A percentile compares a stretch with the other conserved stretches of the same genome.
Conservation (phyloP, 2,888 invertebrate genomes). For the Tenthredo distinguenda region DNA sequence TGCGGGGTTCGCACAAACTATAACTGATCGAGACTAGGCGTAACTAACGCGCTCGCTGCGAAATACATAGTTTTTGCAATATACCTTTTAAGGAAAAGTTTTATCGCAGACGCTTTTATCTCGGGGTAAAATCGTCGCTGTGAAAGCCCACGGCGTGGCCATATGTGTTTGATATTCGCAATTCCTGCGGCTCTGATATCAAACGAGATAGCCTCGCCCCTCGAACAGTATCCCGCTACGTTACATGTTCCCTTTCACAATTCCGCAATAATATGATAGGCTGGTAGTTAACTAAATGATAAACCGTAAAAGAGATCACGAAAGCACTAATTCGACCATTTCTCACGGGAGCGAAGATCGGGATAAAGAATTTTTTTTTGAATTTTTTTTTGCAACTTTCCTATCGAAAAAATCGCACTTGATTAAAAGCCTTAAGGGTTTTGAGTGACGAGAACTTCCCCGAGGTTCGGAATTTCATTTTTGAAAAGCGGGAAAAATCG, state of each 20-base stretch:
- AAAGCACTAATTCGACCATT: too few species aligned
- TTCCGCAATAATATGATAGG: background rate
- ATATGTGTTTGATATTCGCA: constrained; percentile 4
- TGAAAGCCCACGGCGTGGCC: background rate
- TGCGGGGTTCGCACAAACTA: background rate
- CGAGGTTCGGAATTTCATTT: too few species aligned
- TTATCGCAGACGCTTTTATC: background rate
- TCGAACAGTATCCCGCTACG: background rate
- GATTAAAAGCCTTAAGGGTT: too few species aligned
- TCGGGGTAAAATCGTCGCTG: background rate
- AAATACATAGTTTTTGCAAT: background rate
- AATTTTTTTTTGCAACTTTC: too few species aligned
- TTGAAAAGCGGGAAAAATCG: too few species aligned
- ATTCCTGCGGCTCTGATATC: background rate
- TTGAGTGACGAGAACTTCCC: too few species aligned
- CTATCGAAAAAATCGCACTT: too few species aligned
- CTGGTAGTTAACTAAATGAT: background rate
- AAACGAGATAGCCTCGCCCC: constrained; percentile 23
- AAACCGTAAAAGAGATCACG: background rate
- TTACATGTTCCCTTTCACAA: constrained; percentile 9
- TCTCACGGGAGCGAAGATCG: too few species aligned
- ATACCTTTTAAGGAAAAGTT: background rate
- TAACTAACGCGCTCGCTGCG: background rate
- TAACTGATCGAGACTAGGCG: background rate
- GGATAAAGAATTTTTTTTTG: too few species aligned